phyloP scores from a whole-genome alignment of 2,113 vertebrate genomes.

The Raja brachyura region DNA sequence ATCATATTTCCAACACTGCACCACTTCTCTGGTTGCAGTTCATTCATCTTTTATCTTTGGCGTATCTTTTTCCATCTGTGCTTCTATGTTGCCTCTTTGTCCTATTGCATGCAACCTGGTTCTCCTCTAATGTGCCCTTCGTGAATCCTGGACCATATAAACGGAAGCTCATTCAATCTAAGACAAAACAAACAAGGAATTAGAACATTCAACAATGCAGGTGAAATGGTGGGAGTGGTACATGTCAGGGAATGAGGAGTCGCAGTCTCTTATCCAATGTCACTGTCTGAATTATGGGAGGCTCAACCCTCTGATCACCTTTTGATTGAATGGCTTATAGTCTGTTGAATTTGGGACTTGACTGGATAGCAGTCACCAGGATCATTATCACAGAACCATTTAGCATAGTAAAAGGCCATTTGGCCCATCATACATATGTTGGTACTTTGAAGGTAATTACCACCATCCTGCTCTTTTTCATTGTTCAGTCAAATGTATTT shows the following conservation, averaged over 20 bases:
- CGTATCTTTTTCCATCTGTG: not conserved
- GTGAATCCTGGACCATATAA: not conserved
- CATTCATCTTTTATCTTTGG: not conserved
- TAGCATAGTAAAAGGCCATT: not conserved
- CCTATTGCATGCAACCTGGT: not conserved
- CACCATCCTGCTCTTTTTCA: not conserved
- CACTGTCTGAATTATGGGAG: not conserved
- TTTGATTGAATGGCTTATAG: not conserved
- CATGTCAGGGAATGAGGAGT: not conserved
- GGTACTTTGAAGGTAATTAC: not conserved
- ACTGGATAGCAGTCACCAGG: not conserved
- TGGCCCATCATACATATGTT: not conserved
- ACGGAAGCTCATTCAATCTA: not conserved
- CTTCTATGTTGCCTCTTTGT: not conserved
- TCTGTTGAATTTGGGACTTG: not conserved
- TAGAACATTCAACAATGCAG: not conserved
- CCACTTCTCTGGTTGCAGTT: not conserved
- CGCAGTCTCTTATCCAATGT: not conserved
- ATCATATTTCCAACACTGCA: not conserved
- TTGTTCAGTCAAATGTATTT: not conserved
- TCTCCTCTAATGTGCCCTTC: not conserved
- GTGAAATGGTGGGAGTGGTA: not conserved
- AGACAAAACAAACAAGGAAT: not conserved
- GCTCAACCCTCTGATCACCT: not conserved
- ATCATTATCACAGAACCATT: not conserved